phyloP scores from a whole-genome alignment of 2,888 invertebrate species.

The Phymatocera aterrima region DNA sequence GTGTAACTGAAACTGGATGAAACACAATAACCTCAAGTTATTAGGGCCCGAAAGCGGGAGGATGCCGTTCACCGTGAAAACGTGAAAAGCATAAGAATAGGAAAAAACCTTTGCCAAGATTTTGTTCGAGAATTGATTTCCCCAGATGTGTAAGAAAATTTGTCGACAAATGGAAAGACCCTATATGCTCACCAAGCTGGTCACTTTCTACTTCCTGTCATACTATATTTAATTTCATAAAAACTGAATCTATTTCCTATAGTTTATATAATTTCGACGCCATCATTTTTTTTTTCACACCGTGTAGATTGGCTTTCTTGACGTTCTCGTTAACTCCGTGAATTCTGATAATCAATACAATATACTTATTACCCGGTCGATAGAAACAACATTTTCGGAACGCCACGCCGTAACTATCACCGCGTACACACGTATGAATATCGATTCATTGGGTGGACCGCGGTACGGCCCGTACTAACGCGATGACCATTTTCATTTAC shows the following conservation, averaged over 20 bases:
- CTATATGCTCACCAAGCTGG: too few relatives aligned
- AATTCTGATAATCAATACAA: background rate
- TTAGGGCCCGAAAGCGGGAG: background rate
- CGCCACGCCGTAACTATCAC: background rate
- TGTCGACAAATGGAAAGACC: too few relatives aligned
- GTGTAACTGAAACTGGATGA: slow-evolving; percentile 33
- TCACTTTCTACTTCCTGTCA: too few relatives aligned
- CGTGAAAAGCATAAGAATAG: slow-evolving; percentile 19
- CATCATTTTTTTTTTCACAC: slow-evolving; percentile 5
- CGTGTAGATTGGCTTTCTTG: background rate
- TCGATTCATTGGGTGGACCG: background rate
- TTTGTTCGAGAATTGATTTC: background rate
- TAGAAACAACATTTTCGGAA: slow-evolving; percentile 24
- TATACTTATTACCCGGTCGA: slow-evolving; percentile 14
- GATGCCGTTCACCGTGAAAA: background rate
- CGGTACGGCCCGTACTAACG: background rate
- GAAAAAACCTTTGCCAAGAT: background rate
- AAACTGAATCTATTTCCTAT: too few relatives aligned
- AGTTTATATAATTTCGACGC: too few relatives aligned
- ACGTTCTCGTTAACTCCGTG: background rate
- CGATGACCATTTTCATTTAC: slow-evolving; percentile 35
- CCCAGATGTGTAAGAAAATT: background rate
- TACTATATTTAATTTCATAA: too few relatives aligned
- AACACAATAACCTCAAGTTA: slow-evolving; percentile 33
- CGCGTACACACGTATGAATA: background rate